phyloP scores from a whole-genome alignment of 2,113 vertebrate species.

The Ammodytes dubius region DNA sequence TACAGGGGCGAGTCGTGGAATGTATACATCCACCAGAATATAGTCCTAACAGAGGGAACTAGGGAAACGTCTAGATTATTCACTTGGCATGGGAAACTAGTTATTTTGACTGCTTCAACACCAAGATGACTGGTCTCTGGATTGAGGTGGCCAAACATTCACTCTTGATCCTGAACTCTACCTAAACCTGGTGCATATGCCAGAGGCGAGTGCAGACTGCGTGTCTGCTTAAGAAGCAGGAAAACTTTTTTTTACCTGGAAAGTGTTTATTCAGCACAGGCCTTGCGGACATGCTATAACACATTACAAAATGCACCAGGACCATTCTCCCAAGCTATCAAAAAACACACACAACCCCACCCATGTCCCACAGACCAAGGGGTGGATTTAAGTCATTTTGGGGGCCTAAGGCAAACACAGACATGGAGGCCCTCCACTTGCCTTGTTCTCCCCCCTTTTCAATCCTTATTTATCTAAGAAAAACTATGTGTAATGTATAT shows the following conservation, averaged over 20 bases:
- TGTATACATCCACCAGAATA: constrained; percentile 59
- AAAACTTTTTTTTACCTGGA: constrained; percentile 16
- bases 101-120: constrained; percentile 32
- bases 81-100: constrained; percentile 19
- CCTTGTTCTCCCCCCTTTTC: too few relatives aligned
- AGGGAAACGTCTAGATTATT: constrained; percentile 15
- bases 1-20: constrained; percentile 45
- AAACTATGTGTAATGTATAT: too few relatives aligned
- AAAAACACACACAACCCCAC: not conserved
- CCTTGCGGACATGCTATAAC: not conserved
- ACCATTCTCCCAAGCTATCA: not conserved
- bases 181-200: not conserved
- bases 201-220: constrained; percentile 1
- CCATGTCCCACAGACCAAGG: not conserved
- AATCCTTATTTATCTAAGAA: too few relatives aligned
- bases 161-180: not conserved
- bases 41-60: constrained; percentile 42
- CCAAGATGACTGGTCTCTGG: not conserved
- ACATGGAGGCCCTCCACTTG: too few relatives aligned
- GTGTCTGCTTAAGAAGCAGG: constrained; percentile 8
- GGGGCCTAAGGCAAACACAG: too few relatives aligned
- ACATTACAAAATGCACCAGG: not conserved
- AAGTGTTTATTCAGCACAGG: constrained; percentile 11
- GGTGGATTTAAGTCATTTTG: too few relatives aligned
- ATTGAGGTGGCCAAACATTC: not conserved